Conservation (phyloP, 2,113 vertebrate species). For the Abramis brama region DNA sequence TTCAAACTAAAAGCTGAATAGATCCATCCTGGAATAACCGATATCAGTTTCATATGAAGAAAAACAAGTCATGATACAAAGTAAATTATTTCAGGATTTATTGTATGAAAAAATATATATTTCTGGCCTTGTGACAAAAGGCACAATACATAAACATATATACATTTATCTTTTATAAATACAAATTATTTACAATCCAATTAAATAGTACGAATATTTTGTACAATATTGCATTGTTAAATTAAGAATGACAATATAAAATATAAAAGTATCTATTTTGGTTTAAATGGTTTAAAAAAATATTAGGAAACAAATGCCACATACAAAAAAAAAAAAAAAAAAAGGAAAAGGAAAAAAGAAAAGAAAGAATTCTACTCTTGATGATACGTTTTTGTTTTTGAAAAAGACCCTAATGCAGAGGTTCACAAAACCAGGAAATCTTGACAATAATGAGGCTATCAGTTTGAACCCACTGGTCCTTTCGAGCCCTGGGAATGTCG, state of each 20-base stretch:
- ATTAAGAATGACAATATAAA: slow-evolving; percentile 65
- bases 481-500: slow-evolving; percentile 48
- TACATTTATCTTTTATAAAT: slow-evolving; percentile 80
- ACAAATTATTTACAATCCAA: slow-evolving; percentile 74
- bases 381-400: slow-evolving; percentile 19
- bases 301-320: background rate
- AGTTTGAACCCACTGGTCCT: background rate
- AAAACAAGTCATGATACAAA: slow-evolving; percentile 14
- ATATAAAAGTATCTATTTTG: slow-evolving; percentile 71
- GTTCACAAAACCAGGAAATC: slow-evolving; percentile 42
- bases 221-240: slow-evolving; percentile 79
- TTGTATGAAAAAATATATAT: slow-evolving; percentile 79
- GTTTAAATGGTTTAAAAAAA: slow-evolving; percentile 59
- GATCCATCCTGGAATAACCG: background rate
- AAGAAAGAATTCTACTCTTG: slow-evolving; percentile 16
- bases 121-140: slow-evolving; percentile 67
- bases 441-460: slow-evolving; percentile 34
- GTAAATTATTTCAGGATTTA: slow-evolving; percentile 70
- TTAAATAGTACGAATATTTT: slow-evolving; percentile 75
- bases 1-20: background rate
- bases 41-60: background rate
- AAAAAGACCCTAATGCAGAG: slow-evolving; percentile 38
- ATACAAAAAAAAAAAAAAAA: slow-evolving; percentile 30
- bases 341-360: background rate
- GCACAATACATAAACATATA: slow-evolving; percentile 71